Percentiles rank a stretch among this genome's conserved stretches.
Evolutionary conservation across 2,113 vertebrate genomes (phyloP).

Genomic region (Pseudonaja textilis): DNA sequence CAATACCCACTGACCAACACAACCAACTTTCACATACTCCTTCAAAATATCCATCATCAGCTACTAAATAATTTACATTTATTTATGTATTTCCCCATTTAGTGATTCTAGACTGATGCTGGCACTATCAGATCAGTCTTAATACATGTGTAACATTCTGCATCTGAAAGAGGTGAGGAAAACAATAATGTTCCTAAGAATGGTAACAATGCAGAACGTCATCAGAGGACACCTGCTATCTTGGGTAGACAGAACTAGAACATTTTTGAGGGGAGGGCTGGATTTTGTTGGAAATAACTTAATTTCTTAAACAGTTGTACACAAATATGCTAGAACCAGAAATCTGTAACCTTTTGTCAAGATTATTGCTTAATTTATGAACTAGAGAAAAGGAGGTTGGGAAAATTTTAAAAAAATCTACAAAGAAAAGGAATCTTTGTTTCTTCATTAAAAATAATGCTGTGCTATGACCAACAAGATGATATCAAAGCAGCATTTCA

Average conservation of each 20-base stretch:
- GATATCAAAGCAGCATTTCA: neutral
- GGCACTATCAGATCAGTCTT: constrained; percentile 31
- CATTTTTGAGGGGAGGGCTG: neutral
- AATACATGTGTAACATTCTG: neutral
- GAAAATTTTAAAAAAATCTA: neutral
- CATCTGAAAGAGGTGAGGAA: neutral
- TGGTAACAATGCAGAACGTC: neutral
- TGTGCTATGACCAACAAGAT: no score
- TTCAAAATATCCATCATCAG: constrained; percentile 32
- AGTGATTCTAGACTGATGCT: neutral
- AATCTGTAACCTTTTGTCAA: neutral
- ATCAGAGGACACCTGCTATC: neutral
- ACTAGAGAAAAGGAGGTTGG: neutral
- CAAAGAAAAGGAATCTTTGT: neutral
- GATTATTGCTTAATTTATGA: neutral
- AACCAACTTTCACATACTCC: constrained; percentile 8
- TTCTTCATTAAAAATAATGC: neutral
- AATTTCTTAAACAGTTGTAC: neutral
- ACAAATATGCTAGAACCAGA: neutral
- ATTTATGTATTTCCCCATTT: no score
- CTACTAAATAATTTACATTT: no score
- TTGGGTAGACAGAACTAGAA: neutral
- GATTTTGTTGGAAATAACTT: neutral
- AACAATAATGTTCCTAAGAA: neutral
- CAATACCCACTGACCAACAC: neutral